Evolutionary conservation across 2,888 invertebrate species (phyloP), one percentile per base, ranked within the genome.

Genomic region (Molorchus minor): DNA sequence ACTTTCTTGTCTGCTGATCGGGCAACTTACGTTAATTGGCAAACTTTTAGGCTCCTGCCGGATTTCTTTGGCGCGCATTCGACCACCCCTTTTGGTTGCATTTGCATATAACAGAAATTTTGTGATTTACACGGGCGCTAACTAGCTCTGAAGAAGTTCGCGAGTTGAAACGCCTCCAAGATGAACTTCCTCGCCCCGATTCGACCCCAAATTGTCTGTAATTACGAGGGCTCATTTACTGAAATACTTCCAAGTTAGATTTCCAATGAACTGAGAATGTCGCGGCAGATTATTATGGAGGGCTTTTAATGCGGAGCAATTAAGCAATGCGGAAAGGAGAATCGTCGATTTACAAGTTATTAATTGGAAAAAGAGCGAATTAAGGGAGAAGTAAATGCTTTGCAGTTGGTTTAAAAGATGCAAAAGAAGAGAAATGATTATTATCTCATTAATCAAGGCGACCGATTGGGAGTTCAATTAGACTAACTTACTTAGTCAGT

Each of bases 121-220:
- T 47, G 33, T 35, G 47, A 47, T 19, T 47, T 12, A 35, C 25
- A 45, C 16, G 40, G 56, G 49, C 47, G 55, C 61, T 64, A 62
- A 45, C 44, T 47, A 57, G 53, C 21, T 44, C 56, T 56, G 59
- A 56, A 49, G 35, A 62, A 60, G 57, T 56, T 47, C 49, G 56
- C 36, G 35, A 58, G 53, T 58, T 54, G 38, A 12, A 8, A 36
- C 12, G 43, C 21, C 30, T 41, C 41, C 25, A 12, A 35, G 41
- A 35, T 21, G 49, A 16, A 38, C 33, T 16, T 16, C 12, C 25
- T 25, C 38, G 13, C 46, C 30, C 25, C 41, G 56, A 49, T 55
- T 61, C 62, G 59, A 65, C 62, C 64, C 62, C 64, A 60, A 67
- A 69, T 67, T 67, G 65, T 65, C 65, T 51, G 69, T 64, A 67